Evolutionary conservation across 2,113 vertebrate genomes (phyloP).

Genomic region (Litocranius walleri): DNA sequence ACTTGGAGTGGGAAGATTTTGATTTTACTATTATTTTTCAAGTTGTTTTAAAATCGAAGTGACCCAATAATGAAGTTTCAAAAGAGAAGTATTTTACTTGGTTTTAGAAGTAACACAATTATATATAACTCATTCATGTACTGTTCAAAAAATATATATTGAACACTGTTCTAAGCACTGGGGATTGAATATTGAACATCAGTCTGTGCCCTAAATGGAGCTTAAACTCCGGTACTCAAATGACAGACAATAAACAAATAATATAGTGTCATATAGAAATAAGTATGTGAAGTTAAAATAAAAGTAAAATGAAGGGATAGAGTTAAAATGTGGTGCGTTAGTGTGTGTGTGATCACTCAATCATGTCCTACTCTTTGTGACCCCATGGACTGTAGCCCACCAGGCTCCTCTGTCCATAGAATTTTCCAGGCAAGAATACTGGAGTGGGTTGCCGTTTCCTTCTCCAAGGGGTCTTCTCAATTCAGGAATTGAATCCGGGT

Average conservation of each 20-base stretch:
- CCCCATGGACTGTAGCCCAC: neutral
- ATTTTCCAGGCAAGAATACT: neutral
- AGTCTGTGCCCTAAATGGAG: neutral
- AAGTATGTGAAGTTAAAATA: neutral
- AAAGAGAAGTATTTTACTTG: neutral
- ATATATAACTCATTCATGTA: neutral
- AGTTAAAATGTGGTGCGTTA: neutral
- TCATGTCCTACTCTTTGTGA: neutral
- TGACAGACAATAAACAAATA: neutral
- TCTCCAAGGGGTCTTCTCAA: neutral
- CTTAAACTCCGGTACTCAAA: neutral
- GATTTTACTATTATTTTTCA: neutral
- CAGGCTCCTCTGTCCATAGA: neutral
- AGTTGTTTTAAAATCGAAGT: neutral
- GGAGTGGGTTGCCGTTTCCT: neutral
- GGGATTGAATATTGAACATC: neutral
- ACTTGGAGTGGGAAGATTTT: neutral
- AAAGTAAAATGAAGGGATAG: neutral
- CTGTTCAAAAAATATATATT: neutral
- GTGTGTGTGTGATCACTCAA: neutral
- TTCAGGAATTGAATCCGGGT: neutral
- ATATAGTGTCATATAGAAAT: neutral
- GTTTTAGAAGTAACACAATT: constrained; percentile 22
- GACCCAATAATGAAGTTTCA: neutral
- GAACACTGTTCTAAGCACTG: neutral